Evolutionary conservation across 1,140 invertebrate species (phyloP).

Genomic region (Ericerus pela): DNA sequence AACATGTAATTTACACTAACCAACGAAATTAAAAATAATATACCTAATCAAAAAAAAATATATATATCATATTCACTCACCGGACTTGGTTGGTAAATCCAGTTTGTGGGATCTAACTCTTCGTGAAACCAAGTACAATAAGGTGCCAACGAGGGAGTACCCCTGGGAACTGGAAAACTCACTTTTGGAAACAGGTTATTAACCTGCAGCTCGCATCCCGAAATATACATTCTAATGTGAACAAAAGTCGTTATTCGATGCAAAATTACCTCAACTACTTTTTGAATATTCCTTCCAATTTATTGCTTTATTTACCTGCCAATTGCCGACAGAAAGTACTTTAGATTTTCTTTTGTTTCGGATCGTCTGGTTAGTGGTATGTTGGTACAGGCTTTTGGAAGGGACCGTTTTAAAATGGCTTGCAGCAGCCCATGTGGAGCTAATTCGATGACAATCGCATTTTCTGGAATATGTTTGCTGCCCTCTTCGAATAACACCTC

Average conservation of each 20-base stretch:
- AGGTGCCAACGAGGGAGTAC: constrained; percentile 3
- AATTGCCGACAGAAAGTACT: neutral
- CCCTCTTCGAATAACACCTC: constrained; percentile 44
- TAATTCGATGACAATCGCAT: constrained; percentile 44
- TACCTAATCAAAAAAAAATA: neutral
- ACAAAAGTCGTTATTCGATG: too few species aligned
- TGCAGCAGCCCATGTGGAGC: constrained; percentile 43
- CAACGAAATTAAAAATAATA: neutral
- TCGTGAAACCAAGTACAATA: constrained; percentile 6
- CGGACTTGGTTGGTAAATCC: neutral
- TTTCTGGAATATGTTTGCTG: constrained; percentile 37
- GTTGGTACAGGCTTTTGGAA: constrained; percentile 35
- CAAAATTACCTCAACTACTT: too few species aligned
- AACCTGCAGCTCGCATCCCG: constrained; percentile 15
- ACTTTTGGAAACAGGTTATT: constrained; percentile 21
- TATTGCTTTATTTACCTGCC: neutral
- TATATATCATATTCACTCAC: neutral
- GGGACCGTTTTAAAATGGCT: constrained; percentile 40
- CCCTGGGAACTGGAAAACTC: constrained; percentile 6
- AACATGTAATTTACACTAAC: neutral
- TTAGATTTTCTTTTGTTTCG: neutral
- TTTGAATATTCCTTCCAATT: too few species aligned
- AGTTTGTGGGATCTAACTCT: neutral
- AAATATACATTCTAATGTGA: constrained; percentile 17
- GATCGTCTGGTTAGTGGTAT: constrained; percentile 41